A percentile compares a stretch with the other conserved stretches of the same genome.
phyloP scores from a whole-genome alignment of 2,888 invertebrate genomes.

The Rambutsinella grinnellia region DNA sequence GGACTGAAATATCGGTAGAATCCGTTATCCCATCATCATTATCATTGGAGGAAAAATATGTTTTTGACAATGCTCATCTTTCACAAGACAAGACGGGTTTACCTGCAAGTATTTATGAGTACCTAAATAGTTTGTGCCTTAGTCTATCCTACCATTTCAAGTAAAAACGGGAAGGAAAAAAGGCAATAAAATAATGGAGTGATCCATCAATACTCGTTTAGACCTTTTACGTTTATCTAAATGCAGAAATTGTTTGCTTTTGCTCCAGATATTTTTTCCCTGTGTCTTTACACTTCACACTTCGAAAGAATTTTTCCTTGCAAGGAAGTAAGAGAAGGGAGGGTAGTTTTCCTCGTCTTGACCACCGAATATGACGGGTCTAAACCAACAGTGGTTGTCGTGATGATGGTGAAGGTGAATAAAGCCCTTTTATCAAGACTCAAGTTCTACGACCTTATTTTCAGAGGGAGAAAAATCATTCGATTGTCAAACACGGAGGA shows the following conservation, averaged over 20 bases:
- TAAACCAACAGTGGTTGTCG: neutral
- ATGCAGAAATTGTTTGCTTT: neutral
- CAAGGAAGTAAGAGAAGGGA: constrained; percentile 14
- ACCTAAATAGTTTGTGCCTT: neutral
- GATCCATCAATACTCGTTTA: too few relatives aligned
- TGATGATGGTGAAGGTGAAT: too few relatives aligned
- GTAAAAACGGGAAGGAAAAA: neutral
- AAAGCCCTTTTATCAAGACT: too few relatives aligned
- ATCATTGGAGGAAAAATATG: too few relatives aligned
- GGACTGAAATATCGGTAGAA: too few relatives aligned
- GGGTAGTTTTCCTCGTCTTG: constrained; percentile 22
- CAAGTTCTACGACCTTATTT: too few relatives aligned
- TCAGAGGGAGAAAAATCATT: too few relatives aligned
- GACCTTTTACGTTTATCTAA: too few relatives aligned
- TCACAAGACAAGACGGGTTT: too few relatives aligned
- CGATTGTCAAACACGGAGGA: too few relatives aligned
- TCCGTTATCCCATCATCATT: too few relatives aligned
- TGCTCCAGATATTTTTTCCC: neutral
- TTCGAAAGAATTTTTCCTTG: neutral
- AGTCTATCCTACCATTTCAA: constrained; percentile 1
- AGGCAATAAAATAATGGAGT: neutral
- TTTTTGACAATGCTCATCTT: too few relatives aligned
- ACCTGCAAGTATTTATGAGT: neutral
- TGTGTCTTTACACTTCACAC: neutral
- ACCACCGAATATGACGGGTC: neutral